These are phyloP conservation scores for Picathartes gymnocephalus DNA, from an alignment of 2,113 vertebrate genomes.

Conservation along the genomic window DNA sequence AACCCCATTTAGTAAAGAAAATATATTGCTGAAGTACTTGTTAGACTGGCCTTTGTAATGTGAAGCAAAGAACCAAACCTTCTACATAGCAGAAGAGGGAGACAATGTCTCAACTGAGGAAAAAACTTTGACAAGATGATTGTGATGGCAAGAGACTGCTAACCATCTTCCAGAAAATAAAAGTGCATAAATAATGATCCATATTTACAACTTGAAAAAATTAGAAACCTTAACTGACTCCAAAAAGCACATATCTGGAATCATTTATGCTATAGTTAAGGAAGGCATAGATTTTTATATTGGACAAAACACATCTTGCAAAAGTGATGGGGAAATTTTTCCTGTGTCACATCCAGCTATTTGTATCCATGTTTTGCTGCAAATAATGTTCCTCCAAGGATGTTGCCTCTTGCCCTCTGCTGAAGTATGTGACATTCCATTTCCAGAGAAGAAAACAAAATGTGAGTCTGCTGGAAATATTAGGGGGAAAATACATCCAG, in stretches of 20 bases:
- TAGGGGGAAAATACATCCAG: neutral
- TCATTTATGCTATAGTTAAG: neutral
- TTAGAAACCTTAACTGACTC: neutral
- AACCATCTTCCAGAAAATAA: neutral
- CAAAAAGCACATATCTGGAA: neutral
- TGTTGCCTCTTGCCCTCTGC: neutral
- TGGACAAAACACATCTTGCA: neutral
- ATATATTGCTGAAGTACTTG: neutral
- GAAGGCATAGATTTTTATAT: neutral
- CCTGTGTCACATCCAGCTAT: neutral
- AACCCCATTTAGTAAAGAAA: neutral
- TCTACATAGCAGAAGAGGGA: neutral
- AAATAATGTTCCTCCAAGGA: neutral
- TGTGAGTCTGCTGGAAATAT: neutral
- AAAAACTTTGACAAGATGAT: neutral
- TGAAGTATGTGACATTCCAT: fast-evolving
- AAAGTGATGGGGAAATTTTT: neutral
- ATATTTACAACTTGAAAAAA: neutral
- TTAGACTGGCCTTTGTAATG: neutral
- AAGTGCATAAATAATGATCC: neutral
- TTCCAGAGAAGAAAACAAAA: neutral
- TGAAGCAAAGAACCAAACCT: neutral
- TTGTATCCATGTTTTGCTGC: neutral
- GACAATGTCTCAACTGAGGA: neutral
- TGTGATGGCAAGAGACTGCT: neutral